These are phyloP conservation scores for Larimichthys crocea DNA, from an alignment of 2,113 vertebrate genomes.

Conservation along the genomic window DNA sequence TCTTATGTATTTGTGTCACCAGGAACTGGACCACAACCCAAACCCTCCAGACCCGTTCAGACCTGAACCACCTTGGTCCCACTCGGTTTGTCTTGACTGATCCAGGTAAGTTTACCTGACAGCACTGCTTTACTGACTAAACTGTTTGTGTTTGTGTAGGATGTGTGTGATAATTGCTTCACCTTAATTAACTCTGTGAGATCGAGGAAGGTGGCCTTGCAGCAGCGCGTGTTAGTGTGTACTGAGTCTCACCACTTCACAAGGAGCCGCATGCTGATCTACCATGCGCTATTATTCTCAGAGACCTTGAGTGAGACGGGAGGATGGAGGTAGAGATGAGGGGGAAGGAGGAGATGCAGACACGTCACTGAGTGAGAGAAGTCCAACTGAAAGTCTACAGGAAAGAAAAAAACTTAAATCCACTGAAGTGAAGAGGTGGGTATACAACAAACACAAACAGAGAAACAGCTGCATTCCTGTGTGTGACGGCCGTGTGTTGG, in stretches of 20 bases:
- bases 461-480: neutral
- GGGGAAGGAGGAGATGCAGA: slow-evolving; percentile 22
- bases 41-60: too few relatives aligned
- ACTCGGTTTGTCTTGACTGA: too few relatives aligned
- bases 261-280: slow-evolving; percentile 64
- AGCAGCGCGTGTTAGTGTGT: slow-evolving; percentile 23
- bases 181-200: slow-evolving; percentile 71
- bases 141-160: neutral
- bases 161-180: slow-evolving; percentile 56
- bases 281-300: slow-evolving; percentile 62
- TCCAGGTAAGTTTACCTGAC: too few relatives aligned
- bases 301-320: slow-evolving; percentile 77
- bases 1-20: too few relatives aligned
- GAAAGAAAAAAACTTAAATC: too few relatives aligned
- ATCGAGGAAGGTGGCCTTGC: slow-evolving; percentile 59
- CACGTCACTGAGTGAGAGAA: neutral
- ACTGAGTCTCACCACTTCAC: slow-evolving; percentile 7
- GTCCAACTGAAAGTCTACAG: too few relatives aligned
- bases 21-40: too few relatives aligned
- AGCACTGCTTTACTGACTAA: too few relatives aligned
- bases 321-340: slow-evolving; percentile 41
- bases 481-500: neutral
- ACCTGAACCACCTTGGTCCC: too few relatives aligned
- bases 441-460: neutral
- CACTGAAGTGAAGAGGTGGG: too few relatives aligned